phyloP scores from a whole-genome alignment of 2,797 vertebrate genomes.

The Cossypha niveicapilla region DNA sequence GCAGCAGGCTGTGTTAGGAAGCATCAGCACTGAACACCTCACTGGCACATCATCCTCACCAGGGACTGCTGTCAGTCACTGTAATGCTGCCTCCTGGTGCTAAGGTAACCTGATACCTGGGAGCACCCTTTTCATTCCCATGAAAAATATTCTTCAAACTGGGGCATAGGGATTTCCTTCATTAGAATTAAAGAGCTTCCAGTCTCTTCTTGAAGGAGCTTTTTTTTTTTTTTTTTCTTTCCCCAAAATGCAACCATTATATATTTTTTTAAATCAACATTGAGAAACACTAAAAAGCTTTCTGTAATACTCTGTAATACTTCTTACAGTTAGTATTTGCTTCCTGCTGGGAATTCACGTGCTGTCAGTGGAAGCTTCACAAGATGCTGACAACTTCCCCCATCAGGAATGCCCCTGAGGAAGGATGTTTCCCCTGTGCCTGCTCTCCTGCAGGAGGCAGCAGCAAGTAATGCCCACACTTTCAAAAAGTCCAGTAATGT shows the following conservation, averaged over 20 bases:
- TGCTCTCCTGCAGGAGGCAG: background rate
- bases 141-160: background rate
- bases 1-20: background rate
- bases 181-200: background rate
- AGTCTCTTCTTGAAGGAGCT: background rate
- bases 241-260: background rate
- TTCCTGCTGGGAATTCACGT: background rate
- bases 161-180: background rate
- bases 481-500: background rate
- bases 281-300: background rate
- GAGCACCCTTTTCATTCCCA: background rate
- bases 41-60: too few relatives aligned
- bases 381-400: background rate
- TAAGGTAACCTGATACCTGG: background rate
- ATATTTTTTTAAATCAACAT: background rate
- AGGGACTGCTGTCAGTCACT: background rate
- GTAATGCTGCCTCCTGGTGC: background rate
- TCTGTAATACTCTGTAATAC: background rate
- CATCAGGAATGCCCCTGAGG: background rate
- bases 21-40: background rate
- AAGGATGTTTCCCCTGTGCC: background rate
- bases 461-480: background rate
- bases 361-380: background rate
- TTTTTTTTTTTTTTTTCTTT: too few relatives aligned
- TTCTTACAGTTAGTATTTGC: background rate